Percentiles rank a stretch among this genome's conserved stretches.
These are phyloP conservation scores for Blastomussa wellsi DNA, from an alignment of 92 coral and sea anemone species.

Conservation along the genomic window DNA sequence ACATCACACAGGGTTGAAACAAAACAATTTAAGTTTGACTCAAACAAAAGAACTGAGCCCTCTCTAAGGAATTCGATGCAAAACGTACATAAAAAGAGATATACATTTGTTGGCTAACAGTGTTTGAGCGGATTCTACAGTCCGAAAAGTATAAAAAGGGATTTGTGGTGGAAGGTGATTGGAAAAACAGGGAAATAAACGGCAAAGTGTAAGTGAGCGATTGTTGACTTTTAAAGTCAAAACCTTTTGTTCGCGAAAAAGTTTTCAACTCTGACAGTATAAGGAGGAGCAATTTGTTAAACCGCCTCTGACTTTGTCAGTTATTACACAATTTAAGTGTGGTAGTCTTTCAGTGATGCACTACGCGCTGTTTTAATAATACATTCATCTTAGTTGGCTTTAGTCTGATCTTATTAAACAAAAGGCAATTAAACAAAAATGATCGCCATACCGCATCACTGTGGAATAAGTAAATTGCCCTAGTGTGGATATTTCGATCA, in stretches of 20 bases:
- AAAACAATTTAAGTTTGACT: slow-evolving; percentile 27
- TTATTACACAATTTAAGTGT: not conserved
- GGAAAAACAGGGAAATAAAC: not conserved
- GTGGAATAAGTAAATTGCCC: not conserved
- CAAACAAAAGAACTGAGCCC: slow-evolving; percentile 20
- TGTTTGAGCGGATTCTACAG: not conserved
- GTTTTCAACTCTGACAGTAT: not conserved
- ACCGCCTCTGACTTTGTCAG: too few species aligned
- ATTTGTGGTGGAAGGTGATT: not conserved
- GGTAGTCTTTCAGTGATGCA: not conserved
- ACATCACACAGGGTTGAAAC: slow-evolving; percentile 17
- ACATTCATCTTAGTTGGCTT: not conserved
- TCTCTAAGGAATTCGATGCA: slow-evolving; percentile 15
- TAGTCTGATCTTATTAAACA: slow-evolving; percentile 18
- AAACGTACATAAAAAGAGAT: slow-evolving; percentile 20
- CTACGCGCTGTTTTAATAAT: slow-evolving; percentile 7
- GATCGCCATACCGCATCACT: not conserved
- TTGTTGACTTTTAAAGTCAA: slow-evolving; percentile 7
- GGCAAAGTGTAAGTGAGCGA: slow-evolving; percentile 26
- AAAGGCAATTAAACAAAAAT: not conserved
- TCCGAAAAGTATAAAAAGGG: not conserved
- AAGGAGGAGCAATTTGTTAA: not conserved
- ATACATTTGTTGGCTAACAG: not conserved
- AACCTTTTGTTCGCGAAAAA: not conserved
- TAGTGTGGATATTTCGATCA: not conserved